Conservation (phyloP, 1,140 invertebrate species). For the Scaptomyza pallida region DNA sequence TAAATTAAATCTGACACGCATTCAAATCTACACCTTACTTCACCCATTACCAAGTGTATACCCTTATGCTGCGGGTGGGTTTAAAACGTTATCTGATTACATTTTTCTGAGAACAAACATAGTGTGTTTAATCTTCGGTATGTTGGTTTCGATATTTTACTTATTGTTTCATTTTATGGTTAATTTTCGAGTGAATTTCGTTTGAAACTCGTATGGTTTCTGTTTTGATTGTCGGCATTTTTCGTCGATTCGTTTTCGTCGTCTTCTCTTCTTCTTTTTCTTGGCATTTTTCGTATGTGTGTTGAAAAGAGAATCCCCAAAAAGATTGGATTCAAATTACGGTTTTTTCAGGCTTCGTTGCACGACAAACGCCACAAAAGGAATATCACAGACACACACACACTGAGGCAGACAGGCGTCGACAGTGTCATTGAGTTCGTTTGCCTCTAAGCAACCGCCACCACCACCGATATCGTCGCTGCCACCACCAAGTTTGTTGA, state of each 20-base stretch:
- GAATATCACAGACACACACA: conserved; percentile 41
- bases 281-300: conserved; percentile 35
- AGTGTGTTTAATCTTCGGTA: conserved; percentile 15
- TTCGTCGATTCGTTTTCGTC: conserved; percentile 22
- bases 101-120: too few relatives aligned
- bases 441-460: conserved; percentile 48
- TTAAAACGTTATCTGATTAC: too few relatives aligned
- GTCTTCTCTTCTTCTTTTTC: conserved; percentile 21
- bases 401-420: conserved; percentile 4
- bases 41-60: conserved; percentile 14
- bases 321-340: conserved; percentile 80
- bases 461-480: conserved; percentile 40
- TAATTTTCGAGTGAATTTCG: conserved; percentile 49
- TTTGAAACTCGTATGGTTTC: conserved; percentile 69
- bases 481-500: conserved; percentile 76
- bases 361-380: conserved; percentile 48
- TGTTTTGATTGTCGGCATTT: conserved; percentile 72
- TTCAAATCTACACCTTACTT: conserved; percentile 48
- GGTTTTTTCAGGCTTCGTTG: conserved; percentile 74
- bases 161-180: conserved; percentile 58
- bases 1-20: conserved; percentile 65
- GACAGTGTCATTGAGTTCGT: conserved; percentile 53
- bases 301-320: conserved; percentile 59
- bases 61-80: background rate
- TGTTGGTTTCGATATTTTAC: background rate